phyloP scores from a whole-genome alignment of 2,888 invertebrate species.

The Himalopsyche anomala region DNA sequence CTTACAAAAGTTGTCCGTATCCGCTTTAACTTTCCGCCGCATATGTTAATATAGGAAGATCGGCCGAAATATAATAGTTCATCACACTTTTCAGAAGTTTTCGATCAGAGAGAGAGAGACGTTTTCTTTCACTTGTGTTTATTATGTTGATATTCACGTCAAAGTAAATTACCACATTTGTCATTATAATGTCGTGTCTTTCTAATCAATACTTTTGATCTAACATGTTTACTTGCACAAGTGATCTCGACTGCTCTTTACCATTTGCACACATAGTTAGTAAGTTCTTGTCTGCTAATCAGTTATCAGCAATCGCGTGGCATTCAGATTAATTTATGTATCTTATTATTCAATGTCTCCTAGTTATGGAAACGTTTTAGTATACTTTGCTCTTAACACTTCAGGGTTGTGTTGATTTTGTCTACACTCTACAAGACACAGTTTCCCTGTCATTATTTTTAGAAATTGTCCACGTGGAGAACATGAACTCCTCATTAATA shows the following conservation, averaged over 20 bases:
- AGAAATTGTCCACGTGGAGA: too few relatives aligned
- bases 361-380: constrained; percentile 1
- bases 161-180: background rate
- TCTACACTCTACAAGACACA: background rate
- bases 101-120: too few relatives aligned
- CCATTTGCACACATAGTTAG: background rate
- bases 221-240: background rate
- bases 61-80: too few relatives aligned
- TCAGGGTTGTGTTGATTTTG: background rate
- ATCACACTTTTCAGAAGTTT: too few relatives aligned
- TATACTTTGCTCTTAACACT: background rate
- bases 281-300: background rate
- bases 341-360: constrained; percentile 3
- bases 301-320: background rate
- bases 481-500: too few relatives aligned
- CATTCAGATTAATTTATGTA: constrained; percentile 16
- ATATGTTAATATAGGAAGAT: too few relatives aligned
- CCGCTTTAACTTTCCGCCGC: too few relatives aligned
- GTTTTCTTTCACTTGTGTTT: too few relatives aligned
- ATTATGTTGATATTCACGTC: too few relatives aligned
- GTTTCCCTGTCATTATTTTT: too few relatives aligned
- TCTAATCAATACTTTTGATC: background rate
- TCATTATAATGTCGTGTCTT: background rate
- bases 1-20: too few relatives aligned
- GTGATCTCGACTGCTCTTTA: background rate